Conservation (phyloP, 2,888 invertebrate species). For the Calameuta pallipes region DNA sequence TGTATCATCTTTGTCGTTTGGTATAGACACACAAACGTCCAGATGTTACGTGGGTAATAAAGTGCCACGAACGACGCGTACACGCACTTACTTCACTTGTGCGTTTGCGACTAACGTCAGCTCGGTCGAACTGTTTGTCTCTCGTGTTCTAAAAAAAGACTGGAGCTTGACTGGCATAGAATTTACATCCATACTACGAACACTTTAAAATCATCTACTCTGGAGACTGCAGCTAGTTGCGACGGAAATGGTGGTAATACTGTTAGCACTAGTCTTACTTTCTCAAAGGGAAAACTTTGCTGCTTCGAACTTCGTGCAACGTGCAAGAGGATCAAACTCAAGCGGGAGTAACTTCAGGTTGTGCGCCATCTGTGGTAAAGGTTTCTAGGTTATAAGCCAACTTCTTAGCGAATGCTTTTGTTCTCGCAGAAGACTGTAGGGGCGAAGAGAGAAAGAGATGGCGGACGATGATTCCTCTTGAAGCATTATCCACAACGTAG, state of each 20-base stretch:
- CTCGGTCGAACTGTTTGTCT: background rate
- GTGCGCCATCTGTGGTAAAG: background rate
- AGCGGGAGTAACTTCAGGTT: background rate
- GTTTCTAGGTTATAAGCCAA: background rate
- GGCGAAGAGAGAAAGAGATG: background rate
- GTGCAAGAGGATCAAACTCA: background rate
- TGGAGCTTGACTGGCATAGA: background rate
- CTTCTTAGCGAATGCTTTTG: background rate
- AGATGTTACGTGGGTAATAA: background rate
- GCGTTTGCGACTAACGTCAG: background rate
- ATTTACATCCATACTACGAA: no score
- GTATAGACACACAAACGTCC: background rate
- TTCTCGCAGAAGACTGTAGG: background rate
- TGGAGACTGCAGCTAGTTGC: background rate
- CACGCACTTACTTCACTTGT: background rate
- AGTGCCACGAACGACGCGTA: background rate
- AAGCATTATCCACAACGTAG: background rate
- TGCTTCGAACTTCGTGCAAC: background rate
- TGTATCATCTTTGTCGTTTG: background rate
- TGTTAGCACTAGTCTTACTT: background rate
- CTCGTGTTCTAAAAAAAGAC: background rate
- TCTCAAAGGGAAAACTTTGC: background rate
- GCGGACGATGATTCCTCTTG: background rate
- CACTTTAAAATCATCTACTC: background rate
- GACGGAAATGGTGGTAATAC: background rate